phyloP scores from a whole-genome alignment of 2,888 invertebrate genomes.

The Blera fallax region DNA sequence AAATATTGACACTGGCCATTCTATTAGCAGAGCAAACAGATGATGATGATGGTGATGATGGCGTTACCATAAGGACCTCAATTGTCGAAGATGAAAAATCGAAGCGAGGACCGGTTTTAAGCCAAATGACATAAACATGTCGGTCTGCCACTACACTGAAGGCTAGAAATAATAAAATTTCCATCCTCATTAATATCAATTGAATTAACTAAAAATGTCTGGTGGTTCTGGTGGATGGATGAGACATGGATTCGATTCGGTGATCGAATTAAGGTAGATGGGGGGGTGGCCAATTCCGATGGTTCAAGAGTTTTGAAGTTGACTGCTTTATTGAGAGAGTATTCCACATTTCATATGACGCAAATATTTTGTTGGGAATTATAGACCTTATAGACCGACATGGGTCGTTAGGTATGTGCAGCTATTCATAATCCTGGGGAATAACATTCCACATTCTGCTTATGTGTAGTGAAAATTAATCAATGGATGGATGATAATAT shows the following conservation, averaged over 20 bases:
- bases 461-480: not conserved
- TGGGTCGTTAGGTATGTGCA: not conserved
- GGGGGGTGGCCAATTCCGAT: not conserved
- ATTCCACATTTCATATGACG: too few species aligned
- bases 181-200: constrained; percentile 44
- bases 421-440: not conserved
- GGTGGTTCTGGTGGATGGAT: not conserved
- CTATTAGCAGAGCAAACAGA: constrained; percentile 36
- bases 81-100: constrained; percentile 12
- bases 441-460: not conserved
- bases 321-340: not conserved
- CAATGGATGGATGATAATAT: not conserved
- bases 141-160: not conserved
- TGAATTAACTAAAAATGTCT: not conserved
- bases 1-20: constrained; percentile 61
- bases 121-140: not conserved
- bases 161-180: constrained; percentile 46
- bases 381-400: not conserved
- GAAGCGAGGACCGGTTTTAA: not conserved
- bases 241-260: not conserved
- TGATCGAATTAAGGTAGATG: not conserved
- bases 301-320: too few species aligned
- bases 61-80: constrained; percentile 4
- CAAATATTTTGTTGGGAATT: not conserved
- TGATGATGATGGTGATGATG: constrained; percentile 34